Conservation (phyloP, 2,113 vertebrate genomes). For the Halichoerus grypus region DNA sequence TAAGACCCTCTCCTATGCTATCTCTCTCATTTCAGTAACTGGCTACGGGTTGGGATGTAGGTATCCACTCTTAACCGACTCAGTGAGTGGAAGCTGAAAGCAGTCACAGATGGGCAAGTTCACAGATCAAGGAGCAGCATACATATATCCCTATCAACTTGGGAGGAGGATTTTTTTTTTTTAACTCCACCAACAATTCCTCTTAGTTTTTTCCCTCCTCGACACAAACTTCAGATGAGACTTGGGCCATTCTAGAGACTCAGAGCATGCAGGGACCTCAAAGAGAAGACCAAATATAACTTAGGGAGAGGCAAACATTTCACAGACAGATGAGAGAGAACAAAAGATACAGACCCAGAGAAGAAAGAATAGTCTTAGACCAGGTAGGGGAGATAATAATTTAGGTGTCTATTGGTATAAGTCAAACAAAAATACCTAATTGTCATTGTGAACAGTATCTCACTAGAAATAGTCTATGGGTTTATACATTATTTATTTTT, state of each 20-base stretch:
- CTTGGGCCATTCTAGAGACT: background rate
- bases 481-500: background rate
- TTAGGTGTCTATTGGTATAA: background rate
- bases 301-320: background rate
- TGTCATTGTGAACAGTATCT: background rate
- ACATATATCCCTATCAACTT: background rate
- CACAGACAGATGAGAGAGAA: background rate
- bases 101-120: background rate
- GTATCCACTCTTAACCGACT: background rate
- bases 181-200: background rate
- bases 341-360: background rate
- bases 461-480: background rate
- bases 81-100: background rate
- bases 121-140: background rate
- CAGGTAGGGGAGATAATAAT: background rate
- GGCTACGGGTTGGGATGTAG: background rate
- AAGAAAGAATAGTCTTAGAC: background rate
- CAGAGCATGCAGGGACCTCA: background rate
- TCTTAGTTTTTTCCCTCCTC: slow-evolving; percentile 8
- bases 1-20: background rate
- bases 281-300: background rate
- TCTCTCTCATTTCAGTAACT: background rate
- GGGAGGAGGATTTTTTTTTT: background rate
- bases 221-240: background rate
- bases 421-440: background rate